Conservation (phyloP, 2,888 invertebrate genomes). For the Nemapogon koenigi region DNA sequence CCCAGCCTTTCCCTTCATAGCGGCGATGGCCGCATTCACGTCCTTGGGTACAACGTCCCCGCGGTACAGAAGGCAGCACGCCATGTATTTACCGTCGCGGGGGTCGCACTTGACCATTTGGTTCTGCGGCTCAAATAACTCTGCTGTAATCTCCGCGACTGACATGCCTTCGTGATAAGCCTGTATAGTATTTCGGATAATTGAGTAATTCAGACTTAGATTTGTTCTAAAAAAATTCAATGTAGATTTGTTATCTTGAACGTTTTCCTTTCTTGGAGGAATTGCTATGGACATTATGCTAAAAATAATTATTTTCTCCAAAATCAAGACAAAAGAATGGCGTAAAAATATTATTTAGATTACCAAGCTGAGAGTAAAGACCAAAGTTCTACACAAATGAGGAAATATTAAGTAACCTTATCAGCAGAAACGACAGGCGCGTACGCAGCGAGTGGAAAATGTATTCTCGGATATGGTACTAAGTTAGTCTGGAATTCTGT, state of each 20-base stretch:
- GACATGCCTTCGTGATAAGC: constrained; percentile 77
- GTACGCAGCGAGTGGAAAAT: constrained; percentile 80
- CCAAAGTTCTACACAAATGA: no score
- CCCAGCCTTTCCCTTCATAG: constrained; percentile 76
- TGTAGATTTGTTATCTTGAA: no score
- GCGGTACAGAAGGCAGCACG: constrained; percentile 83
- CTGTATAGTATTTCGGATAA: no score
- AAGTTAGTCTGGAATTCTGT: constrained; percentile 92
- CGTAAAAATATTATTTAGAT: no score
- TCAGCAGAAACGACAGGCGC: constrained; percentile 76
- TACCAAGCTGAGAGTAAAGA: no score
- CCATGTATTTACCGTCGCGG: constrained; percentile 86
- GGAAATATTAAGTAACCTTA: no score
- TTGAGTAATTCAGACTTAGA: no score
- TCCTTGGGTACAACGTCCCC: constrained; percentile 92
- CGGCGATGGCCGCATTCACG: constrained; percentile 83
- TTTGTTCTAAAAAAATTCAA: no score
- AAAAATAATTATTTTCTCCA: no score
- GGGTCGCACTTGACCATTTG: constrained; percentile 94
- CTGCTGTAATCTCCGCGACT: constrained; percentile 83
- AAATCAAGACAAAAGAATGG: no score
- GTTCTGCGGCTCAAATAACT: constrained; percentile 87
- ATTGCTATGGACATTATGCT: no score
- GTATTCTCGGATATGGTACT: constrained; percentile 92
- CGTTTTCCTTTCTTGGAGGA: no score